phyloP scores from a whole-genome alignment of 2,888 invertebrate species.

The Sinohyriopsis cumingii region DNA sequence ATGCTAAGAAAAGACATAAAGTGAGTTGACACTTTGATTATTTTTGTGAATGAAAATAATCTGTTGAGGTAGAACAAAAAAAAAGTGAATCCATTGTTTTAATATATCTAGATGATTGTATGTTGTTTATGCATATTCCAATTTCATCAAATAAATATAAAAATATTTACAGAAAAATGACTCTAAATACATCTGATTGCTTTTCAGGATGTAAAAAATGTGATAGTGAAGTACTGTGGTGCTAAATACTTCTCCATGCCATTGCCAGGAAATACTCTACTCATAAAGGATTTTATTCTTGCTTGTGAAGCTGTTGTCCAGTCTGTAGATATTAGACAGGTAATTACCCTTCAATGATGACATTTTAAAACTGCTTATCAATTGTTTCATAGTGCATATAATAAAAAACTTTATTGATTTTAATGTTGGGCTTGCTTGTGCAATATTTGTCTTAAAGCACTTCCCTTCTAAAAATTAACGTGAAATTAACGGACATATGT shows the following conservation, averaged over 20 bases:
- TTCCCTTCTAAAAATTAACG: too few species aligned
- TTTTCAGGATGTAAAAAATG: conserved; percentile 82
- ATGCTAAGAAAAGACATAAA: too few species aligned
- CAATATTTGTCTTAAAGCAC: too few species aligned
- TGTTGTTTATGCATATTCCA: too few species aligned
- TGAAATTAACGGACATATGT: too few species aligned
- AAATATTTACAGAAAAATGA: not conserved
- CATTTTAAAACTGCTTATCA: not conserved
- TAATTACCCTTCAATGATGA: conserved; percentile 50
- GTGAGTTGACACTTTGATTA: too few species aligned
- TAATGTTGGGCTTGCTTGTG: too few species aligned
- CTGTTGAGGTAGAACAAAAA: too few species aligned
- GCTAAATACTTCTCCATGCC: conserved; percentile 89
- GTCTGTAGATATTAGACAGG: conserved; percentile 79
- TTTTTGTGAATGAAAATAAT: too few species aligned
- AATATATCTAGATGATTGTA: too few species aligned
- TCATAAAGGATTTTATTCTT: conserved; percentile 90
- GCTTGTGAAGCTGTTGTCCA: conserved; percentile 91
- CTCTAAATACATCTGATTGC: not conserved
- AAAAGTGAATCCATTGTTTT: too few species aligned
- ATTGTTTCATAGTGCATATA: not conserved
- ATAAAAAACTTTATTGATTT: too few species aligned
- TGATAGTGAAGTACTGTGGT: conserved; percentile 85
- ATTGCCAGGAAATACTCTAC: conserved; percentile 89
- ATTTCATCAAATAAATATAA: not conserved